Conservation (phyloP, 2,797 vertebrate species). For the Sebastes taczanowskii region DNA sequence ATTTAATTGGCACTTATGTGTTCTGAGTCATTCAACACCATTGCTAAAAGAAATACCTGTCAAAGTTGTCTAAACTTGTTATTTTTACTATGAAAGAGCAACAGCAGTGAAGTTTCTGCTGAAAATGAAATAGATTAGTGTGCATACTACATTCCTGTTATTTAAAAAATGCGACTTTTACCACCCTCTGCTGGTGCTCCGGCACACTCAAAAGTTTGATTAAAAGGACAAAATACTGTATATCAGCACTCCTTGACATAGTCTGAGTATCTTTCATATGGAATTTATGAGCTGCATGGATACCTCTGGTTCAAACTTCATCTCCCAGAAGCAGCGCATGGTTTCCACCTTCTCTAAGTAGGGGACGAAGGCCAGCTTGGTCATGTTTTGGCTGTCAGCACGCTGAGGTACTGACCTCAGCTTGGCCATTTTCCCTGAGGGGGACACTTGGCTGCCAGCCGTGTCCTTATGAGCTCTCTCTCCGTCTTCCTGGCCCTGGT, state of each 20-base stretch:
- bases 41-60: not conserved
- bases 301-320: conserved; percentile 66
- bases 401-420: conserved; percentile 71
- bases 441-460: conserved; percentile 63
- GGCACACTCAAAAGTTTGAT: not conserved
- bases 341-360: conserved; percentile 80
- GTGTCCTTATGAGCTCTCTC: conserved; percentile 32
- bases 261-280: not conserved
- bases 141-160: not conserved
- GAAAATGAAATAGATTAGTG: not conserved
- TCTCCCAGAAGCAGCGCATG: conserved; percentile 81
- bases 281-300: not conserved
- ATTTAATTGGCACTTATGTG: not conserved
- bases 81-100: not conserved
- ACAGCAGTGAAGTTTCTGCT: not conserved
- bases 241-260: not conserved
- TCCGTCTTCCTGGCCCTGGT: conserved; percentile 45
- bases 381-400: conserved; percentile 64
- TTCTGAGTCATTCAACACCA: not conserved
- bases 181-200: conserved; percentile 21
- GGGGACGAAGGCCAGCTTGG: conserved; percentile 78
- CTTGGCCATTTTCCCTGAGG: conserved; percentile 65
- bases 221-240: not conserved
- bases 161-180: not conserved
- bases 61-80: not conserved